Evolutionary conservation across 2,888 invertebrate species (phyloP).

Genomic region (Amiota minor): DNA sequence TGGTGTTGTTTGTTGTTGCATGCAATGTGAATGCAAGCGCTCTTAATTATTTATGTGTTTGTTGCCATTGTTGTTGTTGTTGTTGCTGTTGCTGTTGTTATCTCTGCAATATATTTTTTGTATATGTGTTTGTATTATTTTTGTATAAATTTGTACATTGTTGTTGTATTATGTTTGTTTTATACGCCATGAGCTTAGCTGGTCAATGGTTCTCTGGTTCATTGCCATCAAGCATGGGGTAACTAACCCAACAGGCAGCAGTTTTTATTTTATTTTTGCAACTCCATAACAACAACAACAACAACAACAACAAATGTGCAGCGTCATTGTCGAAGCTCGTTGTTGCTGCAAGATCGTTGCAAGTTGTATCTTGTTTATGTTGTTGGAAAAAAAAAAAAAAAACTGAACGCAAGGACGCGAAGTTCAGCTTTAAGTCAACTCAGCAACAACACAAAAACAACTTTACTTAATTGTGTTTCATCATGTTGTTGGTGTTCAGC

Average conservation of each 20-base stretch:
- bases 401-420: conserved; percentile 15
- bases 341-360: background rate
- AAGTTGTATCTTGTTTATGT: background rate
- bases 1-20: conserved; percentile 23
- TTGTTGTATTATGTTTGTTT: conserved; percentile 4
- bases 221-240: conserved; percentile 73
- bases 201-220: conserved; percentile 74
- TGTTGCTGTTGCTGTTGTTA: conserved; percentile 5
- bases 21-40: conserved; percentile 16
- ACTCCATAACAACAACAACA: background rate
- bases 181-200: conserved; percentile 32
- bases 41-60: background rate
- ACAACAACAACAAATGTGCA: conserved; percentile 11
- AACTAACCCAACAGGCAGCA: conserved; percentile 68
- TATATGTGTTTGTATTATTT: background rate
- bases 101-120: background rate
- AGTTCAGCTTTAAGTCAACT: background rate
- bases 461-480: background rate
- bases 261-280: background rate
- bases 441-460: background rate
- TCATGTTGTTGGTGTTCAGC: too few species aligned
- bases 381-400: too few species aligned
- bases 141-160: background rate
- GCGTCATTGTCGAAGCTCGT: conserved; percentile 3
- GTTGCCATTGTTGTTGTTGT: conserved; percentile 6